A percentile compares a stretch with the other conserved stretches of the same genome.
Conservation (phyloP, 2,888 invertebrate species). For the Stenodera caucasica region DNA sequence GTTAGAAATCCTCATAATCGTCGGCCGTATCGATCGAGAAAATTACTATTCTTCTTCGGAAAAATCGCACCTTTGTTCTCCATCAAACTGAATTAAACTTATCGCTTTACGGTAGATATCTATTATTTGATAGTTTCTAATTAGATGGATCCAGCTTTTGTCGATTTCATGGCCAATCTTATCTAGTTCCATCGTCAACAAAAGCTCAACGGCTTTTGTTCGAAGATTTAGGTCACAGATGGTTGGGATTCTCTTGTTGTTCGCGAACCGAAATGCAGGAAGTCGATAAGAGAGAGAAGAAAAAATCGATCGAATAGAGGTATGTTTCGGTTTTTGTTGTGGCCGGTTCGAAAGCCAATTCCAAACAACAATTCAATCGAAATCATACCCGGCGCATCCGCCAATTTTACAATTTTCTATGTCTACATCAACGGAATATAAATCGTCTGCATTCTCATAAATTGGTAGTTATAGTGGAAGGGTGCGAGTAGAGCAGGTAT, state of each 20-base stretch:
- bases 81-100: no score
- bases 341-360: background rate
- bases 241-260: background rate
- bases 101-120: background rate
- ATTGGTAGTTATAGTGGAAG: background rate
- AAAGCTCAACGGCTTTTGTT: constrained; percentile 1
- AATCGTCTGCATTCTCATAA: background rate
- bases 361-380: background rate
- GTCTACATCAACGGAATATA: background rate
- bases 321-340: no score
- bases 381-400: background rate
- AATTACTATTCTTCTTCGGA: no score
- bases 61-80: background rate
- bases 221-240: background rate
- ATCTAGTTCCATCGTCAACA: background rate
- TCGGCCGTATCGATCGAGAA: no score
- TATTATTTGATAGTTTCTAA: background rate
- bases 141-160: background rate
- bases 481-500: background rate
- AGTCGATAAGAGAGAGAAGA: background rate
- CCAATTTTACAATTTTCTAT: background rate
- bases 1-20: no score
- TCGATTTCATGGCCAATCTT: background rate
- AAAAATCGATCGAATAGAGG: background rate
- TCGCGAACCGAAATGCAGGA: background rate